Conservation (phyloP, 2,888 invertebrate species). For the Kuschelorhynchus macadamiae region DNA sequence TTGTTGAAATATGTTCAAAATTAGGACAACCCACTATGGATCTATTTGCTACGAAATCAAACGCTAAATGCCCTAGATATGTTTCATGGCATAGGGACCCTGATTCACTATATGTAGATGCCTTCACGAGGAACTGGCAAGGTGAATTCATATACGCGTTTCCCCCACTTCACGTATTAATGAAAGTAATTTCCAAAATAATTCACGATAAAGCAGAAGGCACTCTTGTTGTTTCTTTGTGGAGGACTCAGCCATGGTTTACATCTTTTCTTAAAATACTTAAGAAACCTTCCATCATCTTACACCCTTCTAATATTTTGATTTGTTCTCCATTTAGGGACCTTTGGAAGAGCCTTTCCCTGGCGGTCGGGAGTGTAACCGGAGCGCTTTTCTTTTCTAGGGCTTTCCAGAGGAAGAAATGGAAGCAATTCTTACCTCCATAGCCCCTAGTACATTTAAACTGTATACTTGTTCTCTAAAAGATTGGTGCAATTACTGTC, state of each 20-base stretch:
- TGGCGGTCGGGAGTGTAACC: constrained; percentile 30
- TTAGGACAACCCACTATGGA: constrained; percentile 34
- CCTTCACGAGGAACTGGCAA: constrained; percentile 23
- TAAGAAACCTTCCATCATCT: constrained; percentile 8
- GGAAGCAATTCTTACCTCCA: constrained; percentile 46
- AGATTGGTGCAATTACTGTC: constrained; percentile 52
- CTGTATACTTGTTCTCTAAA: constrained; percentile 51
- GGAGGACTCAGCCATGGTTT: constrained; percentile 8
- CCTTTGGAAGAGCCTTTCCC: constrained; percentile 25
- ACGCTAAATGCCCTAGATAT: no score
- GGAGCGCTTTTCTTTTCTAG: background rate
- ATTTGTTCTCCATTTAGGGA: background rate
- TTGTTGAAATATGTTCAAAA: background rate
- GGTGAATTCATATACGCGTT: constrained; percentile 31
- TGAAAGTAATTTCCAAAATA: constrained; percentile 27
- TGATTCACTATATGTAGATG: constrained; percentile 14
- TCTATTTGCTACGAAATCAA: constrained; percentile 35
- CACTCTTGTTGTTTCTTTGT: constrained; percentile 1
- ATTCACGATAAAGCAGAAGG: constrained; percentile 23
- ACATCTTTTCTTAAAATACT: constrained; percentile 8
- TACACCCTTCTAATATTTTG: background rate
- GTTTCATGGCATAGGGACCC: constrained; percentile 38
- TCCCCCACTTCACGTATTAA: constrained; percentile 31
- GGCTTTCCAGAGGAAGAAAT: constrained; percentile 35
- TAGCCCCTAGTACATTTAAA: constrained; percentile 50